phyloP scores from a whole-genome alignment of 2,797 vertebrate genomes.

The Clamator glandarius region DNA sequence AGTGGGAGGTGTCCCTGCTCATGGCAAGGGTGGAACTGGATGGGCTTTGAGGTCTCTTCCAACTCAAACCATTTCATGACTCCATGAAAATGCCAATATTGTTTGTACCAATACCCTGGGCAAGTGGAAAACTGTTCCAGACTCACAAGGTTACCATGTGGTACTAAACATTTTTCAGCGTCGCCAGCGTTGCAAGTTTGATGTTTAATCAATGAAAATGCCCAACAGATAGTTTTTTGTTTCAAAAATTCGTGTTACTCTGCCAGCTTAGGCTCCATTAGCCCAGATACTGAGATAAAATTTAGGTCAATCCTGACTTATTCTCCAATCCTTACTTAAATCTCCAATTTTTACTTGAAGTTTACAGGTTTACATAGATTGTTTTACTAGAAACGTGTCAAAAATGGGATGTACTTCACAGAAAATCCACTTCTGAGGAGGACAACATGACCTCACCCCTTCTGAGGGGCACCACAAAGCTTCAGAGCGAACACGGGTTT shows the following conservation, averaged over 20 bases:
- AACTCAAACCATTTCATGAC: too few species aligned
- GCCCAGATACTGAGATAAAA: too few species aligned
- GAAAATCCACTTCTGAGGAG: not conserved
- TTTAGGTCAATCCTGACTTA: too few species aligned
- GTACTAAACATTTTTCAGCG: not conserved
- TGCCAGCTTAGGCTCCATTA: not conserved
- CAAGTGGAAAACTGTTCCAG: not conserved
- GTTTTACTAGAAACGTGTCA: accelerated
- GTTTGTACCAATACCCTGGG: not conserved
- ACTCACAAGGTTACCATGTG: accelerated
- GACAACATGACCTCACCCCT: not conserved
- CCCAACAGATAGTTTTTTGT: not conserved
- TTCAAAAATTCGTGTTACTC: not conserved
- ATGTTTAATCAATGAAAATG: not conserved
- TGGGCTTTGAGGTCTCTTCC: too few species aligned
- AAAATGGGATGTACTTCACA: accelerated
- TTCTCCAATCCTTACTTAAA: too few species aligned
- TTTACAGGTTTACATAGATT: too few species aligned
- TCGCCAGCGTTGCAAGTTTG: not conserved
- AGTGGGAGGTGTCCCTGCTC: too few species aligned
- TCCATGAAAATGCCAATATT: too few species aligned
- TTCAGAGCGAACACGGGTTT: not conserved
- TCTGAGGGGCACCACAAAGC: accelerated
- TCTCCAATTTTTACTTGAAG: too few species aligned
- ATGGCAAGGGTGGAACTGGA: too few species aligned